Base-by-base conservation (phyloP, 2,113 vertebrate species). In the Cheirogaleus medius region DNA sequence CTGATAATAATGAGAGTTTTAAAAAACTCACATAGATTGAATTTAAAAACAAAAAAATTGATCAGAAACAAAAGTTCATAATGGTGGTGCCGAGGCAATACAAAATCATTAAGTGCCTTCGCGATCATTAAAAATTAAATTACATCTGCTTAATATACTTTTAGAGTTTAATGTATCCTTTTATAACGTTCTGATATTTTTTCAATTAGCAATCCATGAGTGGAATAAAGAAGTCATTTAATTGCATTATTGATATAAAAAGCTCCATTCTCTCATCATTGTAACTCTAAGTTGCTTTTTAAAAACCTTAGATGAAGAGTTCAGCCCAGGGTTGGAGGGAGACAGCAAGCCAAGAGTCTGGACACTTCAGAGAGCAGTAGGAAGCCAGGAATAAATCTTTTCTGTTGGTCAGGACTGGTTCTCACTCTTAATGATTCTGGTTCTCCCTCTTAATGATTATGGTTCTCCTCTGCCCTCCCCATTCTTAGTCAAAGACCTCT, bases 401-500 rank as follows among this genome's bases (percentile, higher is more conserved):
- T 73, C 44, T 76, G 39, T 63, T 42, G 15, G 17, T 58, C 37
- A 44, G 42, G 8, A 32, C 8, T 44, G 3, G 37, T 49, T 83
- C 74, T 80, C 39, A 6, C 49, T 96, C 18, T 21, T 56, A 54
- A 18, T 6, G 52, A 54, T 76, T 37, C 6, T 71, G 52, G 58
- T 2, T 88, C 54, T 94, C 58, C 88, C n/a, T n/a, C 14, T 17
- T 52, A 49, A 13, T 12, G 49, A 49, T 74, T 37, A 5, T 71
- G 49, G 58, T 2, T 88, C 54, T 94, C 58, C 88, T 97, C 64
- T 71, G 27, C 49, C 37, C 21, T n/a, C 42, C 96, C 39, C 1
- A 64, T 96, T 94, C 80, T 76, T 58, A 99, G 99, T 98, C 98
- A 58, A 97, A 98, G 60, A 94, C 90, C 23, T 42, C 88, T 0